A percentile compares a stretch with the other conserved stretches of the same genome.
Evolutionary conservation across 2,113 vertebrate species (phyloP).

Genomic region (Larimichthys crocea): DNA sequence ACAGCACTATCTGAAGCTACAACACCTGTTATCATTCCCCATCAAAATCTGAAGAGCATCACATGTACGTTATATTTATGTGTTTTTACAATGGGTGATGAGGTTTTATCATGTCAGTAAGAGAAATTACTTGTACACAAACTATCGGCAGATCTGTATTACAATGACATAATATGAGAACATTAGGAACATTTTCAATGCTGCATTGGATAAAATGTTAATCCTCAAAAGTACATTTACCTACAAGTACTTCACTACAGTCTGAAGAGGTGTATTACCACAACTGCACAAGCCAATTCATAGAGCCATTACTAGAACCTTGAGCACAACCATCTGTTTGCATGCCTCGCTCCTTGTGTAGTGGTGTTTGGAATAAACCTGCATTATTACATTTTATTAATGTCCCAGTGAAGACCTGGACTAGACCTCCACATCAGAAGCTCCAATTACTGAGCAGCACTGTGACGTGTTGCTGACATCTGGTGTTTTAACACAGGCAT

Average conservation of each 20-base stretch:
- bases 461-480: constrained; percentile 45
- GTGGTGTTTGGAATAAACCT: neutral
- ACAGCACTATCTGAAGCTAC: neutral
- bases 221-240: neutral
- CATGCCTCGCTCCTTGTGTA: neutral
- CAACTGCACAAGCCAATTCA: too few species aligned
- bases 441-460: neutral
- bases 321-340: neutral
- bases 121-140: neutral
- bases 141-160: too few species aligned
- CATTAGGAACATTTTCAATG: too few species aligned
- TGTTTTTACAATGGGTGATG: neutral
- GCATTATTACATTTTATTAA: neutral
- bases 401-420: neutral
- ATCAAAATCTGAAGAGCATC: neutral
- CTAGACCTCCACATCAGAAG: neutral
- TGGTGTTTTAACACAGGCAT: constrained; percentile 32
- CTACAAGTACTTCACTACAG: neutral
- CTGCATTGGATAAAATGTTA: neutral
- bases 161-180: neutral
- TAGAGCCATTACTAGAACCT: neutral
- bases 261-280: neutral
- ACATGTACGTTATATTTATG: neutral
- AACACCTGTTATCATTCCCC: neutral
- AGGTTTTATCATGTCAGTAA: neutral